Conservation (phyloP, 2,888 invertebrate species). For the Stomorhina lunata region DNA sequence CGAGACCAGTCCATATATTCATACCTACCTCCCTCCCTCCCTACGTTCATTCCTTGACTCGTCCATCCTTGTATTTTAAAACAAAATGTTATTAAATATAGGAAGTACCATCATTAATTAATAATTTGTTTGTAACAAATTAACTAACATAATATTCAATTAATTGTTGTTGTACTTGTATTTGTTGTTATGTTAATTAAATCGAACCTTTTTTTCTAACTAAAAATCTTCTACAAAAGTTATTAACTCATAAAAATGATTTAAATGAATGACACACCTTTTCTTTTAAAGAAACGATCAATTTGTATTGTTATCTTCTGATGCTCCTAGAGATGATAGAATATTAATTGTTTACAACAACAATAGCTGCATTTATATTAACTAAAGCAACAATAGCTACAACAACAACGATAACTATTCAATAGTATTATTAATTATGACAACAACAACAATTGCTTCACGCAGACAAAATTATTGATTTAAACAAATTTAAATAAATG, state of each 20-base stretch:
- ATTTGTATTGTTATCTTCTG: not conserved
- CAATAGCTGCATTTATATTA: not conserved
- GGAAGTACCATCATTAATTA: constrained; percentile 40
- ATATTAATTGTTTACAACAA: not conserved
- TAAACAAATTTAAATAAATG: not conserved
- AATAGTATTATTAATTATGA: no score
- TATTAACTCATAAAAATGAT: not conserved
- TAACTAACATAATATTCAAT: constrained; percentile 40
- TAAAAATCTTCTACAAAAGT: constrained; percentile 7
- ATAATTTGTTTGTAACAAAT: constrained; percentile 51
- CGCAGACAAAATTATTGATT: not conserved
- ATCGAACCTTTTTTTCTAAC: constrained; percentile 8
- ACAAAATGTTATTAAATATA: no score
- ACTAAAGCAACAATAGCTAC: not conserved
- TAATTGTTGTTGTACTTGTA: no score
- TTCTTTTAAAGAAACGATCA: not conserved
- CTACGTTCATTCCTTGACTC: no score
- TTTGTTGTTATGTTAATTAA: constrained; percentile 24
- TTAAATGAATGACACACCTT: not conserved
- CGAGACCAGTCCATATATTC: no score
- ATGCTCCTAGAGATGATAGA: no score
- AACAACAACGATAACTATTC: no score
- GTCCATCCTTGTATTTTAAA: no score
- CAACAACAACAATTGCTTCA: not conserved
- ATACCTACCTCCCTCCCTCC: no score